Evolutionary conservation across 2,888 invertebrate species (phyloP).

Genomic region (Nudaria mundana): DNA sequence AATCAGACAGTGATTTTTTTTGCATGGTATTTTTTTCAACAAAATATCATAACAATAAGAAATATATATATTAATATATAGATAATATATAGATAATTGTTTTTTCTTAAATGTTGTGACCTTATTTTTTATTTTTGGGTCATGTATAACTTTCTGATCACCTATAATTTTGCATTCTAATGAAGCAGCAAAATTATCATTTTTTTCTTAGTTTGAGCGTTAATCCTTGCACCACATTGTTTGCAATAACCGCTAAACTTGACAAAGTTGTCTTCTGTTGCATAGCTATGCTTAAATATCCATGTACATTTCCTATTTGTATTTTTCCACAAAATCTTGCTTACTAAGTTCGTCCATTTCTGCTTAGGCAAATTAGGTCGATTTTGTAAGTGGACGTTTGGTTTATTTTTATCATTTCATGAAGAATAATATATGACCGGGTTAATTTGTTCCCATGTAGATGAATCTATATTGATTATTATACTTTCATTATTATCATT

Average conservation of each 20-base stretch:
- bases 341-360: constrained; percentile 4
- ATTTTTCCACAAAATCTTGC: constrained; percentile 5
- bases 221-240: background rate
- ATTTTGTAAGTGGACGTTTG: constrained; percentile 3
- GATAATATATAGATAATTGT: too few species aligned
- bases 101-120: too few species aligned
- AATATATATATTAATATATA: too few species aligned
- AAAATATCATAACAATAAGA: too few species aligned
- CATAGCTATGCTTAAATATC: background rate
- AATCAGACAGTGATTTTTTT: too few species aligned
- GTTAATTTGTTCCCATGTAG: constrained; percentile 3
- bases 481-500: constrained; percentile 3
- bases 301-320: constrained; percentile 1
- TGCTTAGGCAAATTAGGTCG: constrained; percentile 5
- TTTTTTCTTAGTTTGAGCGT: background rate
- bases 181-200: background rate
- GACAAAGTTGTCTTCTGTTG: background rate
- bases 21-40: too few species aligned
- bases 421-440: constrained; percentile 6
- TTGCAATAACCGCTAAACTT: too few species aligned
- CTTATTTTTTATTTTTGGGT: background rate
- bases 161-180: background rate
- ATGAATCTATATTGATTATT: constrained; percentile 4
- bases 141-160: background rate
- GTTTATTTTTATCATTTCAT: constrained; percentile 3